phyloP scores from a whole-genome alignment of 1,140 invertebrate genomes.

The Drosophila pandora region DNA sequence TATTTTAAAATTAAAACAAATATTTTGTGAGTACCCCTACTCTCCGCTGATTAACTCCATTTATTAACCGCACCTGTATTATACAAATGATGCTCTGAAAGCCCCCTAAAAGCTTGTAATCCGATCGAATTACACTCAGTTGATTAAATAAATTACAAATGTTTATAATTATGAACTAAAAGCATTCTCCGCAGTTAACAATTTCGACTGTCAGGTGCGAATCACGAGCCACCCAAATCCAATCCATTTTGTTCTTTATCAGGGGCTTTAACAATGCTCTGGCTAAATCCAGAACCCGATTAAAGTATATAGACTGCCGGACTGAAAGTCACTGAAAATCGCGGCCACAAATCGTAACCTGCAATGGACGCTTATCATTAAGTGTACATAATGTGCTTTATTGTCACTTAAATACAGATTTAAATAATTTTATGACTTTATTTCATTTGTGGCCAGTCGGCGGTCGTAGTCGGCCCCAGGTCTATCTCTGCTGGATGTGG shows the following conservation, averaged over 20 bases:
- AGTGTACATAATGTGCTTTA: slow-evolving; percentile 70
- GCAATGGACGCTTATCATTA: slow-evolving; percentile 67
- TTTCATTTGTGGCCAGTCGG: slow-evolving; percentile 42
- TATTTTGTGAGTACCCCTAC: slow-evolving; percentile 16
- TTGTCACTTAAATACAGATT: slow-evolving; percentile 79
- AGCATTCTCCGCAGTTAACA: slow-evolving; percentile 9
- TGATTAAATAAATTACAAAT: slow-evolving; percentile 26
- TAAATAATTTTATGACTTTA: slow-evolving; percentile 76
- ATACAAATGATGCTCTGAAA: slow-evolving; percentile 1
- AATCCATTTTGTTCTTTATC: slow-evolving; percentile 7
- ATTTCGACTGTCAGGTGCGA: slow-evolving; percentile 20
- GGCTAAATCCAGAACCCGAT: slow-evolving; percentile 6
- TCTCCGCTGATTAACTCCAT: slow-evolving; percentile 21
- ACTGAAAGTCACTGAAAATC: slow-evolving; percentile 2
- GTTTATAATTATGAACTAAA: slow-evolving; percentile 6
- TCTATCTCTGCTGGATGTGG: slow-evolving; percentile 15
- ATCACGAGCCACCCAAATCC: slow-evolving; percentile 9
- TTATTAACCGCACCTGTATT: slow-evolving; percentile 27
- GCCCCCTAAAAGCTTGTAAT: slow-evolving; percentile 27
- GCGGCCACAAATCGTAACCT: slow-evolving; percentile 24
- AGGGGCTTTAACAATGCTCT: not conserved
- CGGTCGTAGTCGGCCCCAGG: slow-evolving; percentile 12
- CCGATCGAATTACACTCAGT: slow-evolving; percentile 21
- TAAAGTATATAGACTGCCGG: not conserved
- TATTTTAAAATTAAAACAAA: not conserved